These are phyloP conservation scores for Phthorimaea operculella DNA, from an alignment of 1,140 invertebrate genomes.

Conservation along the genomic window DNA sequence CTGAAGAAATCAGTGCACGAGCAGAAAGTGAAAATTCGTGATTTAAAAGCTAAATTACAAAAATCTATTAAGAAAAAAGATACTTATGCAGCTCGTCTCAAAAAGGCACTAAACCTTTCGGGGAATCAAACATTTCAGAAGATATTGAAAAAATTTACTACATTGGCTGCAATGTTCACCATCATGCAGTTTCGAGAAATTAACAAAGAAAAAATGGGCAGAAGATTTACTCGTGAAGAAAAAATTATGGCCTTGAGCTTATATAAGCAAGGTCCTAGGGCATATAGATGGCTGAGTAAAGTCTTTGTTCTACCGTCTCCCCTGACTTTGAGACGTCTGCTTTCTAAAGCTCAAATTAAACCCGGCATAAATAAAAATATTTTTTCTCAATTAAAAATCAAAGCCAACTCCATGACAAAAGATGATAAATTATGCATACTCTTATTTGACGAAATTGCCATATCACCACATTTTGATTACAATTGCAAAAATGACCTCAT, in stretches of 20 bases:
- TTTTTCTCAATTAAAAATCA: constrained; percentile 9
- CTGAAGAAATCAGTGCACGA: no score
- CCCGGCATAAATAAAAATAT: constrained; percentile 19
- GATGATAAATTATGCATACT: no score
- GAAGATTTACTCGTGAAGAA: constrained; percentile 12
- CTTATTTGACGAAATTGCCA: constrained; percentile 23
- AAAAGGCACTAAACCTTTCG: no score
- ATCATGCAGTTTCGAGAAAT: constrained; percentile 7
- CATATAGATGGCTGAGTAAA: constrained; percentile 15
- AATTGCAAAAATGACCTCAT: constrained; percentile 27
- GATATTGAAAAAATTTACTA: no score
- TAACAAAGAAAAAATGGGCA: constrained; percentile 9
- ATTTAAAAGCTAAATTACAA: no score
- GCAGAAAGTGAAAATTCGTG: no score
- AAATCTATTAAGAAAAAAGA: no score
- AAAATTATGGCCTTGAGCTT: constrained; percentile 14
- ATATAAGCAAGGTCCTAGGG: constrained; percentile 13
- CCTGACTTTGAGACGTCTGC: constrained; percentile 12
- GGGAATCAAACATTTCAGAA: no score
- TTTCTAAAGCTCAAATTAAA: constrained; percentile 10
- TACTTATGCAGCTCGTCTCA: no score
- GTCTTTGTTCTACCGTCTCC: constrained; percentile 14
- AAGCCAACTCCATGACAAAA: no score
- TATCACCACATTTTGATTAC: constrained; percentile 21
- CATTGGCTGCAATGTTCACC: no score